Conservation (phyloP, 2,113 vertebrate genomes). For the Ifrita kowaldi region DNA sequence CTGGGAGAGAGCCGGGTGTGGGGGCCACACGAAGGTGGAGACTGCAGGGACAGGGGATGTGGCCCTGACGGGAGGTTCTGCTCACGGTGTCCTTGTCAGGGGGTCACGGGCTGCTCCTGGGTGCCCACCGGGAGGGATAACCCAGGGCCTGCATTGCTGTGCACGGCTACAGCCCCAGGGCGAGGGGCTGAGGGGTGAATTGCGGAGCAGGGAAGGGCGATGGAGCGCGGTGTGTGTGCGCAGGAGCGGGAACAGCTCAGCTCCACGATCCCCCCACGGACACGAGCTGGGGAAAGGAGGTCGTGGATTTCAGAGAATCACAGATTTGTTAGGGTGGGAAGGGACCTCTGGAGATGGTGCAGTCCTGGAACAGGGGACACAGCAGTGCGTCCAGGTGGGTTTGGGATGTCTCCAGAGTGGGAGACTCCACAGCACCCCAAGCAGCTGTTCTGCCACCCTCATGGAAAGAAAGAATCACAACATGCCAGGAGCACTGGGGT, state of each 20-base stretch:
- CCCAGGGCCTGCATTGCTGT: neutral
- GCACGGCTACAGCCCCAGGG: accelerated
- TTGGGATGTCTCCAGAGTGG: neutral
- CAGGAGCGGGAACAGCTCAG: accelerated
- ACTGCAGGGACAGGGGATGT: accelerated
- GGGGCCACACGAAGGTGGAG: accelerated
- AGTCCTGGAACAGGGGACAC: neutral
- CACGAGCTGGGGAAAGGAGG: no score
- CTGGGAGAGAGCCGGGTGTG: accelerated
- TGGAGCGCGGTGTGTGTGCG: no score
- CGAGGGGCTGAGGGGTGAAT: neutral
- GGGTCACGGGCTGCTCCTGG: neutral
- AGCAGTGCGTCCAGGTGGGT: accelerated
- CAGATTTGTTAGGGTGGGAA: neutral
- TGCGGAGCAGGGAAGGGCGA: neutral
- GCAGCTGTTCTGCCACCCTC: neutral
- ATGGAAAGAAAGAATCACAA: neutral
- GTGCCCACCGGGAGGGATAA: neutral
- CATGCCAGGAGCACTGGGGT: accelerated
- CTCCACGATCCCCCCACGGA: accelerated
- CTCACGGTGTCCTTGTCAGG: accelerated
- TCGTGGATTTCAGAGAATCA: neutral
- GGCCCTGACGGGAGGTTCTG: accelerated
- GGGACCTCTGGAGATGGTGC: neutral
- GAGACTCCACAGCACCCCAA: neutral